phyloP scores from a whole-genome alignment of 2,888 invertebrate species.

The Hesperia comma region DNA sequence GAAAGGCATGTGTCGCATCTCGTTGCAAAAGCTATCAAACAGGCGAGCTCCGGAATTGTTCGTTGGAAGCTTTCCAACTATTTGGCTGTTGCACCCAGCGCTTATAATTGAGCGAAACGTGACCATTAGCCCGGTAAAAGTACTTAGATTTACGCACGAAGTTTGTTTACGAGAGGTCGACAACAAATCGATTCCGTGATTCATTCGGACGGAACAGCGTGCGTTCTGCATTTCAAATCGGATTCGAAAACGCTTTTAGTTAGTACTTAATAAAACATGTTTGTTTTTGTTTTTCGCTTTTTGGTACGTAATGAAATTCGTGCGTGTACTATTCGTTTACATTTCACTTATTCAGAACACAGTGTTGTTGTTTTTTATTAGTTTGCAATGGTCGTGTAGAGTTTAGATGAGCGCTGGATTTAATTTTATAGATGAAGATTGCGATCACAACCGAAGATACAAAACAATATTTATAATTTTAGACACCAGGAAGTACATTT shows the following conservation, averaged over 20 bases:
- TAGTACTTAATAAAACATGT: constrained; percentile 20
- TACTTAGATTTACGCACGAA: constrained; percentile 50
- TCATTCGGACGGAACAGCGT: constrained; percentile 47
- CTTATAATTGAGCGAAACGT: constrained; percentile 43
- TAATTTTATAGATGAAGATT: too few species aligned
- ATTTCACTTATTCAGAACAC: not conserved
- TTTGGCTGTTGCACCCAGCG: constrained; percentile 32
- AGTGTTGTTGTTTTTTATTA: not conserved
- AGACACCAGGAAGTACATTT: too few species aligned
- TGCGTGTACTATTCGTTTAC: not conserved
- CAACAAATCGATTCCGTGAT: constrained; percentile 61
- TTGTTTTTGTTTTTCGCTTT: constrained; percentile 9
- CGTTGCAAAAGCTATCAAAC: constrained; percentile 25
- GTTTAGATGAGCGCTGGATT: too few species aligned
- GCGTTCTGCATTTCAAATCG: constrained; percentile 27
- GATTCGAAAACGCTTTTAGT: constrained; percentile 28
- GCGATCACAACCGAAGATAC: too few species aligned
- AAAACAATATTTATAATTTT: too few species aligned
- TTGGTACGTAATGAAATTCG: not conserved
- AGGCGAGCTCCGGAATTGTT: constrained; percentile 13
- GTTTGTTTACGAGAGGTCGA: constrained; percentile 51
- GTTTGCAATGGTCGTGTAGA: not conserved
- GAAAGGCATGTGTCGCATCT: constrained; percentile 10
- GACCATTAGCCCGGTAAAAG: constrained; percentile 45
- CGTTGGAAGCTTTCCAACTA: constrained; percentile 36